Percentiles rank a stretch among this genome's conserved stretches.
Evolutionary conservation across 2,797 vertebrate species (phyloP).

Genomic region (Heteromormyrus szaboi): DNA sequence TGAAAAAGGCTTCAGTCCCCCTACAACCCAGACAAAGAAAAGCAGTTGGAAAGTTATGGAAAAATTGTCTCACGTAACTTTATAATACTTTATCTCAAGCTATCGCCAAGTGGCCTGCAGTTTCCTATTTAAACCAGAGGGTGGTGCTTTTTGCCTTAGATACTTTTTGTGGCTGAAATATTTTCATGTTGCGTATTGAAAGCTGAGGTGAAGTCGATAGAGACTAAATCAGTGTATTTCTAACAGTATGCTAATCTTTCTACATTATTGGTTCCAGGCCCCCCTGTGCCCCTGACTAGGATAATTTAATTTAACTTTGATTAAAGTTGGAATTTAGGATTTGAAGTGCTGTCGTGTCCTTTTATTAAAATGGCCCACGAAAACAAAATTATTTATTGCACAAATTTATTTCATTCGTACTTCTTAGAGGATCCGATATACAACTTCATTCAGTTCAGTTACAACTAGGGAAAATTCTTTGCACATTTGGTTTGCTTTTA

Average conservation of each 20-base stretch:
- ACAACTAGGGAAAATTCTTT: background rate
- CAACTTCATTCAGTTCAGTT: background rate
- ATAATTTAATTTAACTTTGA: background rate
- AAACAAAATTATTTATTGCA: background rate
- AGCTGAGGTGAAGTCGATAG: background rate
- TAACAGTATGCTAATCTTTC: background rate
- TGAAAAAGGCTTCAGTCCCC: background rate
- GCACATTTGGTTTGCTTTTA: background rate
- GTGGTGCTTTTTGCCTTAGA: conserved; percentile 19
- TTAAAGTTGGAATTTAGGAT: background rate
- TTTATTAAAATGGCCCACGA: background rate
- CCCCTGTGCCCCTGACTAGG: background rate
- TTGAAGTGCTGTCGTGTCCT: background rate
- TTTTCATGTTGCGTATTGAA: background rate
- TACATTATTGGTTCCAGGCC: background rate
- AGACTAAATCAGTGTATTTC: background rate
- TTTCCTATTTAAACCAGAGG: conserved; percentile 17
- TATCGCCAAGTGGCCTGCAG: background rate
- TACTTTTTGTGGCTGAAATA: background rate
- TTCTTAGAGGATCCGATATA: background rate
- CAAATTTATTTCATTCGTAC: background rate
- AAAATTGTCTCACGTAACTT: background rate
- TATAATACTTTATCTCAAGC: background rate
- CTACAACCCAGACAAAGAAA: background rate
- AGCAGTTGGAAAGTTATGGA: background rate